phyloP scores from a whole-genome alignment of 92 coral and sea anemone genomes.

The Scolanthus callimorphus region DNA sequence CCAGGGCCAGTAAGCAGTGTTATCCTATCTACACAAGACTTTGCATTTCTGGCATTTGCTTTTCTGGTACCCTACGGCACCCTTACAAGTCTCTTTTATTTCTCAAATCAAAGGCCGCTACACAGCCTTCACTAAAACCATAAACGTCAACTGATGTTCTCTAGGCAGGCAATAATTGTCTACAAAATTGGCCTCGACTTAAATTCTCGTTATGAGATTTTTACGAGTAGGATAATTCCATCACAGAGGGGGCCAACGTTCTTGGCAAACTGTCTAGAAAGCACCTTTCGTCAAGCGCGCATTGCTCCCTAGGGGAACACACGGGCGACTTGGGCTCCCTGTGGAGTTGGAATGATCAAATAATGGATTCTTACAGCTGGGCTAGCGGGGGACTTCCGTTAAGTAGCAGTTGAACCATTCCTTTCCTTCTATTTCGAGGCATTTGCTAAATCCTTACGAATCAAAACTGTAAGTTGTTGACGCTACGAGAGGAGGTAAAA shows the following conservation, averaged over 20 bases:
- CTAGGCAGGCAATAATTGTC: not conserved
- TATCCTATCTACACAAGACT: too few species aligned
- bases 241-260: conserved; percentile 1
- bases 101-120: too few species aligned
- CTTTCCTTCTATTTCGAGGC: not conserved
- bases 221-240: not conserved
- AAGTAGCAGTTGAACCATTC: not conserved
- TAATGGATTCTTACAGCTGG: conserved; percentile 7
- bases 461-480: too few species aligned
- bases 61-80: too few species aligned
- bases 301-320: conserved; percentile 31
- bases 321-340: conserved; percentile 15
- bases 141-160: too few species aligned
- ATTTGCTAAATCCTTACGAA: not conserved
- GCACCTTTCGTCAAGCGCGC: conserved; percentile 30
- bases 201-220: not conserved
- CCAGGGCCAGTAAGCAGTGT: too few species aligned
- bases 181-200: not conserved
- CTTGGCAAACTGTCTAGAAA: conserved; percentile 38
- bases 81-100: too few species aligned
- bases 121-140: too few species aligned
- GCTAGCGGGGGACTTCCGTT: not conserved
- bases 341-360: conserved; percentile 34
- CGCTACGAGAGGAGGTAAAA: too few species aligned
- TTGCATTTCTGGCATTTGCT: too few species aligned